A percentile compares a stretch with the other conserved stretches of the same genome.
These are phyloP conservation scores for Tetraodon nigroviridis DNA, from an alignment of 2,113 vertebrate genomes.

Conservation along the genomic window DNA sequence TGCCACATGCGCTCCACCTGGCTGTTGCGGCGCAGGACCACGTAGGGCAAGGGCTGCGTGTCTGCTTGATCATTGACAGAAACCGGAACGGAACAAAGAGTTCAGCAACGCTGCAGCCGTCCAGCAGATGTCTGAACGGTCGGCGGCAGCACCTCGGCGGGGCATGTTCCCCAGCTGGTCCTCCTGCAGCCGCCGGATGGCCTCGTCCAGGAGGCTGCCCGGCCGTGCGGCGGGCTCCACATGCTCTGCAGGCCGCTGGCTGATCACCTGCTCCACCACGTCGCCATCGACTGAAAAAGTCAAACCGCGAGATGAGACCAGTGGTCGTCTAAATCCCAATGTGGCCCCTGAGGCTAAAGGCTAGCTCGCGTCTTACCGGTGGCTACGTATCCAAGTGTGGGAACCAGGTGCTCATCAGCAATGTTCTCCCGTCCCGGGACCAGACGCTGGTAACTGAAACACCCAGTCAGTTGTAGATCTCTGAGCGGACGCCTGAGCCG, in stretches of 20 bases:
- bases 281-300: slow-evolving; percentile 84
- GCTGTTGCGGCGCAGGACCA: slow-evolving; percentile 89
- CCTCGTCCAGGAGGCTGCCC: slow-evolving; percentile 82
- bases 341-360: too few species aligned
- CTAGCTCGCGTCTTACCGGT: slow-evolving; percentile 80
- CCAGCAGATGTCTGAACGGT: neutral
- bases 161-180: slow-evolving; percentile 71
- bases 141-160: slow-evolving; percentile 78
- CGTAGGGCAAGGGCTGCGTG: slow-evolving; percentile 88
- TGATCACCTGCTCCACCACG: slow-evolving; percentile 95
- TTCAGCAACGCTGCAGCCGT: neutral
- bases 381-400: slow-evolving; percentile 93
- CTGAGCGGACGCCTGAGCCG: neutral
- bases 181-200: slow-evolving; percentile 84
- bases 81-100: slow-evolving; percentile 57
- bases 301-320: neutral
- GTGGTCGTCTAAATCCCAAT: neutral
- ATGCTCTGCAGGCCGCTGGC: slow-evolving; percentile 84
- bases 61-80: slow-evolving; percentile 84
- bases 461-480: too few species aligned
- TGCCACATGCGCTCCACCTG: slow-evolving; percentile 96
- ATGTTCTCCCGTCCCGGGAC: slow-evolving; percentile 94
- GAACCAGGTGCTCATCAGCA: slow-evolving; percentile 89
- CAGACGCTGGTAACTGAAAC: slow-evolving; percentile 84
- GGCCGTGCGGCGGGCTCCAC: slow-evolving; percentile 75